Evolutionary conservation across 2,113 vertebrate species (phyloP).

Genomic region (Sorex araneus): DNA sequence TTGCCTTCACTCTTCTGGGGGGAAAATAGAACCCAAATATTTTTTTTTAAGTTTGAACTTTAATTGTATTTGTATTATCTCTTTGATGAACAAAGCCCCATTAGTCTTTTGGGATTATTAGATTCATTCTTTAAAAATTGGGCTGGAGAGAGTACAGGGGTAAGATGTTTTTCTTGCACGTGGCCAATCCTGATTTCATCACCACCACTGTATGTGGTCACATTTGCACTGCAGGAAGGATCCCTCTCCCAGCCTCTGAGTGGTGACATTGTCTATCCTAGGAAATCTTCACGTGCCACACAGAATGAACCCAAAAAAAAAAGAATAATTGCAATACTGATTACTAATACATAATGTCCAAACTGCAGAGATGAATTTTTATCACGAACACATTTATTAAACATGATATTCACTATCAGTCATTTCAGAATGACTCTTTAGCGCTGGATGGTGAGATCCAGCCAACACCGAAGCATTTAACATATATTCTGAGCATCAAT

Average conservation of each 20-base stretch:
- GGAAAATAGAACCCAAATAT: neutral
- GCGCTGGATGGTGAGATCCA: neutral
- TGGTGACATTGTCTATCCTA: neutral
- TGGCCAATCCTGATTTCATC: no score
- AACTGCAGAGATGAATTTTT: neutral
- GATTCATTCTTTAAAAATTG: neutral
- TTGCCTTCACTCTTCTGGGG: neutral
- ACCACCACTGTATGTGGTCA: no score
- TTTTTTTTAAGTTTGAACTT: neutral
- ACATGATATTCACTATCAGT: neutral
- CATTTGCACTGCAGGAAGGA: no score
- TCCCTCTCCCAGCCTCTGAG: no score
- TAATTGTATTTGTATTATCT: neutral
- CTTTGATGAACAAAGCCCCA: neutral
- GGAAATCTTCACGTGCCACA: neutral
- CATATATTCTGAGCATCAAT: neutral
- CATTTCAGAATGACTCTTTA: neutral
- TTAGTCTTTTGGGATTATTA: neutral
- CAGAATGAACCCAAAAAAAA: neutral
- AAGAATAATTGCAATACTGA: neutral
- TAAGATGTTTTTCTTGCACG: no score
- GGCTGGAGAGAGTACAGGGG: no score
- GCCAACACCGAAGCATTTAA: neutral
- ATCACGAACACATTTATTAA: neutral
- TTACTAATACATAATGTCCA: neutral